Evolutionary conservation across 1,140 invertebrate genomes (phyloP).

Genomic region (Neodiprion virginianus): DNA sequence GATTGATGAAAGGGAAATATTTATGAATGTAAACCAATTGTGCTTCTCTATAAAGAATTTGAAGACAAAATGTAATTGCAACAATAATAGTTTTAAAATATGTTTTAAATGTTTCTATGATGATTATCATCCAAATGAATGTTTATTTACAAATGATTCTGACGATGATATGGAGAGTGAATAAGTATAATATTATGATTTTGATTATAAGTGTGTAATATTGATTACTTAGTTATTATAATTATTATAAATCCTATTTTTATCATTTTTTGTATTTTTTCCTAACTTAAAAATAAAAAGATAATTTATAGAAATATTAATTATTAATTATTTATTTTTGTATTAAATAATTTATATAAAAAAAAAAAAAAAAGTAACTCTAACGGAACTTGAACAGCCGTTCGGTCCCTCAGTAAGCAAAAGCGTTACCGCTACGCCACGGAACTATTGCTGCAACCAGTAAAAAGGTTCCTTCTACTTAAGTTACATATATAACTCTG

Average conservation of each 20-base stretch:
- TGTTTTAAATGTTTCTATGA: conserved; percentile 12
- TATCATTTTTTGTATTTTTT: neutral
- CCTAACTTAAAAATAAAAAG: neutral
- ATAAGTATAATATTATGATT: neutral
- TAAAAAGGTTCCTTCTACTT: no score
- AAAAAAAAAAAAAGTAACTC: neutral
- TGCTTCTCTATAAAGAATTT: neutral
- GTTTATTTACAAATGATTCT: neutral
- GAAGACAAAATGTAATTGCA: neutral
- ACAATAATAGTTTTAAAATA: neutral
- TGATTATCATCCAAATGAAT: neutral
- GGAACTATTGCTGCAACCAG: no score
- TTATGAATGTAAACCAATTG: neutral
- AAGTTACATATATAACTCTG: no score
- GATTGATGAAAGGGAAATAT: neutral
- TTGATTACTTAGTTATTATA: neutral
- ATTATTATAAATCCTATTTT: neutral
- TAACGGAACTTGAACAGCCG: neutral
- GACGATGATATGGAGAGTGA: neutral
- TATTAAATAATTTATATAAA: neutral
- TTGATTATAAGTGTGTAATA: neutral
- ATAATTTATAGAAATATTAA: neutral
- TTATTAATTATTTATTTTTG: neutral
- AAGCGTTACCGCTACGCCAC: no score
- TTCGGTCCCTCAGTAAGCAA: neutral